Percentiles rank a stretch among this genome's conserved stretches.
phyloP scores from a whole-genome alignment of 2,113 vertebrate genomes.

The Turnix velox region DNA sequence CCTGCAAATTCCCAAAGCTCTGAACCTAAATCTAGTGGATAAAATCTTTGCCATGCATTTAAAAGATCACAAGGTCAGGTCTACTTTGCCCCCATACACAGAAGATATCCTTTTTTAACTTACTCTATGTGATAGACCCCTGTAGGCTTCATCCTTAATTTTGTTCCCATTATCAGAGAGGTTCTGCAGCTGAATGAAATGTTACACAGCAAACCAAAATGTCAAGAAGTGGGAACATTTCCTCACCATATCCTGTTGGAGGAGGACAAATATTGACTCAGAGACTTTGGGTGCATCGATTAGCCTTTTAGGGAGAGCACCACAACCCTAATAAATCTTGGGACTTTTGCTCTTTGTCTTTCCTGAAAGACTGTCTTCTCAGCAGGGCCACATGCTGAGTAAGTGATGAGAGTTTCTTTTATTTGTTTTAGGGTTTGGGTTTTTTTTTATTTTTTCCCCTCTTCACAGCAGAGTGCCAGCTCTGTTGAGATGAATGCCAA shows the following conservation, averaged over 20 bases:
- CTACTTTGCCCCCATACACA: not conserved
- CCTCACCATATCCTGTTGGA: not conserved
- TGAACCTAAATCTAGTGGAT: conserved; percentile 59
- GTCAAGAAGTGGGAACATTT: conserved; percentile 32
- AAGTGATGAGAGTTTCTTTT: not conserved
- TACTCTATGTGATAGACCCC: not conserved
- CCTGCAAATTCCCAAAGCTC: conserved; percentile 59
- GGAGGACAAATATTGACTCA: conserved; percentile 29
- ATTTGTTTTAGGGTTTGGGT: not conserved
- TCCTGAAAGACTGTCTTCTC: not conserved
- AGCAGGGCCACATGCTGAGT: not conserved
- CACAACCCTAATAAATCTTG: conserved; percentile 29
- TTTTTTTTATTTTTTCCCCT: no score
- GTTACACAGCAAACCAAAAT: conserved; percentile 22
- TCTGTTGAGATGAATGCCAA: not conserved
- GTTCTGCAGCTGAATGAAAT: conserved; percentile 15
- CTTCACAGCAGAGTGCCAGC: not conserved
- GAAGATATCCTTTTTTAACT: not conserved
- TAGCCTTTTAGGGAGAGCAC: conserved; percentile 43
- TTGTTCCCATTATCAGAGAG: not conserved
- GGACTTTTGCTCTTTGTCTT: conserved; percentile 3
- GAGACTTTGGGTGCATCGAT: conserved; percentile 9
- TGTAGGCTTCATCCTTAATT: not conserved
- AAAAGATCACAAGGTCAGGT: conserved; percentile 46
- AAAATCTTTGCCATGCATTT: conserved; percentile 47